Evolutionary conservation across 2,113 vertebrate genomes (phyloP).

Genomic region (Loxodonta africana): DNA sequence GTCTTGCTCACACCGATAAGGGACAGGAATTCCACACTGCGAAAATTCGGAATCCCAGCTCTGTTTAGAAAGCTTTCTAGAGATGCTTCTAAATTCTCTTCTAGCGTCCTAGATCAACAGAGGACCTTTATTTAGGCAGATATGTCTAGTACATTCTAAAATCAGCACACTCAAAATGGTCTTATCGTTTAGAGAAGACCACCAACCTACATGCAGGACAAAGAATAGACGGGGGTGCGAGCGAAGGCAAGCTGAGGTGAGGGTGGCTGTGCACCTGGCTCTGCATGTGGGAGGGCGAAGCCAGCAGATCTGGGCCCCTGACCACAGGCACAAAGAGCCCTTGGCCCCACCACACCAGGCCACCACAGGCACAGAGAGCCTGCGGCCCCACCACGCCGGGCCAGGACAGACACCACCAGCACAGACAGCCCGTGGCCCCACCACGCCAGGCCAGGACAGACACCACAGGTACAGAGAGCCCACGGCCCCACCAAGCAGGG

Average conservation of each 20-base stretch:
- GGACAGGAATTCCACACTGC: background rate
- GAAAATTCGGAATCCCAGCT: background rate
- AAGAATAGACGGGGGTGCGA: background rate
- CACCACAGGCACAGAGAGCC: too few species aligned
- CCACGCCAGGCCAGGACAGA: background rate
- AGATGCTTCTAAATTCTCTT: background rate
- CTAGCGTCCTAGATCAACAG: background rate
- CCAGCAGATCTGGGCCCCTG: background rate
- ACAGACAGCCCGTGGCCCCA: too few species aligned
- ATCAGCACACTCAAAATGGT: background rate
- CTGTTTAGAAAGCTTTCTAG: background rate
- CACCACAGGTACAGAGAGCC: fast-evolving
- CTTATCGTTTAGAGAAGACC: background rate
- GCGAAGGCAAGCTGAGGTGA: background rate
- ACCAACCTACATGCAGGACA: background rate
- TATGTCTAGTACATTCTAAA: background rate
- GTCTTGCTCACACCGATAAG: background rate
- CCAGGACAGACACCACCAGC: background rate
- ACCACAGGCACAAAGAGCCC: fast-evolving
- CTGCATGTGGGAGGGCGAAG: background rate
- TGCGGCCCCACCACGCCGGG: too few species aligned
- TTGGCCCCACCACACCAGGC: background rate
- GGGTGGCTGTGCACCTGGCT: background rate
- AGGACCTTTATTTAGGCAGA: background rate
- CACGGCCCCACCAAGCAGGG: background rate